These are phyloP conservation scores for Coendou prehensilis DNA, from an alignment of 2,797 vertebrate genomes.

Conservation along the genomic window DNA sequence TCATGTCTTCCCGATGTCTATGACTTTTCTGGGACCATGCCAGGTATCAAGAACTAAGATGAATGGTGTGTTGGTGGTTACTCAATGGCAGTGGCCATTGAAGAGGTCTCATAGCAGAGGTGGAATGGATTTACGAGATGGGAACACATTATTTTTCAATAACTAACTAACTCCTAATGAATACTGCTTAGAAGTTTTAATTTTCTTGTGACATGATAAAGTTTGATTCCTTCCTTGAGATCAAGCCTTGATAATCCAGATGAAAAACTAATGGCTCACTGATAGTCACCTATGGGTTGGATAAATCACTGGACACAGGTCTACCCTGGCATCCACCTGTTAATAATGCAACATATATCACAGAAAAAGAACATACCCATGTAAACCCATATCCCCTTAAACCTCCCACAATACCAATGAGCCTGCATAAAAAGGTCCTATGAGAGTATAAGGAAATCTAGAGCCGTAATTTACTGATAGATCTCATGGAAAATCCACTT, in stretches of 20 bases:
- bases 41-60: not conserved
- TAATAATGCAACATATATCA: not conserved
- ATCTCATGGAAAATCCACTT: not conserved
- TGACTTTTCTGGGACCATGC: not conserved
- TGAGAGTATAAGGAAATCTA: not conserved
- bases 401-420: not conserved
- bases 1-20: not conserved
- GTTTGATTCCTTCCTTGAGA: not conserved
- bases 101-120: not conserved
- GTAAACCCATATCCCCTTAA: not conserved
- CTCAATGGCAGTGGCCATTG: not conserved
- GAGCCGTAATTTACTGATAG: not conserved
- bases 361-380: not conserved
- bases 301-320: not conserved
- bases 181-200: not conserved
- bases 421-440: not conserved
- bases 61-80: not conserved
- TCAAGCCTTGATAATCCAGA: not conserved
- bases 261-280: not conserved
- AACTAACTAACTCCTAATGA: constrained; percentile 11
- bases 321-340: not conserved
- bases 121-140: not conserved
- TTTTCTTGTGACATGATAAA: constrained; percentile 44
- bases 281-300: not conserved
- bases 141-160: constrained; percentile 17